These are phyloP conservation scores for Cantharis nigra DNA, from an alignment of 2,888 invertebrate species.

Conservation along the genomic window DNA sequence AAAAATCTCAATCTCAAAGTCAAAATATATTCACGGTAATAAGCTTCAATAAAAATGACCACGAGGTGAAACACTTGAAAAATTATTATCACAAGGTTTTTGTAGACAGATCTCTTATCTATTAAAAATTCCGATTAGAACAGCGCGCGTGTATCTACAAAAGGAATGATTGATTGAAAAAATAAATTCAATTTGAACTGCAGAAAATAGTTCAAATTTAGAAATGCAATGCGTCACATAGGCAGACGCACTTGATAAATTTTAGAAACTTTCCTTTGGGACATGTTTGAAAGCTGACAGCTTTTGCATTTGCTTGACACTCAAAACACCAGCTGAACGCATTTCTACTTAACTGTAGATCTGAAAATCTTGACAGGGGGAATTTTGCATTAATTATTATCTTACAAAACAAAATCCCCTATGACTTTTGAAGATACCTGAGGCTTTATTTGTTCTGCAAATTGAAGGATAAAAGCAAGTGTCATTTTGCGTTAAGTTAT, in stretches of 20 bases:
- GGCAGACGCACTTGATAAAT: background rate
- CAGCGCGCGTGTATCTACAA: background rate
- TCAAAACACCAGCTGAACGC: background rate
- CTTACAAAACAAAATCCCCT: background rate
- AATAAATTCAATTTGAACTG: background rate
- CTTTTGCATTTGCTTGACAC: background rate
- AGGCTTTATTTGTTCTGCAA: background rate
- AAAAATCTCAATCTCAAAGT: too few species aligned
- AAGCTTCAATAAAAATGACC: background rate
- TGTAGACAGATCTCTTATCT: background rate
- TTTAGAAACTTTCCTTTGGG: background rate
- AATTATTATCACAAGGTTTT: background rate
- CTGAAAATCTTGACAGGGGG: background rate
- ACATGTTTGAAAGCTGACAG: background rate
- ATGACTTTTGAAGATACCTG: background rate
- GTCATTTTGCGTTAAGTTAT: background rate
- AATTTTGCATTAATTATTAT: background rate
- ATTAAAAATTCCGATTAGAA: background rate
- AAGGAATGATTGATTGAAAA: background rate
- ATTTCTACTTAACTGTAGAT: background rate
- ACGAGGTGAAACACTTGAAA: background rate
- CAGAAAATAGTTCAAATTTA: background rate
- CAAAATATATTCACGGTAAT: background rate
- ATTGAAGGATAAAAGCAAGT: background rate
- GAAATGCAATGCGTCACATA: background rate